A percentile compares a stretch with the other conserved stretches of the same genome.
These are phyloP conservation scores for Andrena minutula DNA, from an alignment of 2,888 invertebrate genomes.

Conservation along the genomic window DNA sequence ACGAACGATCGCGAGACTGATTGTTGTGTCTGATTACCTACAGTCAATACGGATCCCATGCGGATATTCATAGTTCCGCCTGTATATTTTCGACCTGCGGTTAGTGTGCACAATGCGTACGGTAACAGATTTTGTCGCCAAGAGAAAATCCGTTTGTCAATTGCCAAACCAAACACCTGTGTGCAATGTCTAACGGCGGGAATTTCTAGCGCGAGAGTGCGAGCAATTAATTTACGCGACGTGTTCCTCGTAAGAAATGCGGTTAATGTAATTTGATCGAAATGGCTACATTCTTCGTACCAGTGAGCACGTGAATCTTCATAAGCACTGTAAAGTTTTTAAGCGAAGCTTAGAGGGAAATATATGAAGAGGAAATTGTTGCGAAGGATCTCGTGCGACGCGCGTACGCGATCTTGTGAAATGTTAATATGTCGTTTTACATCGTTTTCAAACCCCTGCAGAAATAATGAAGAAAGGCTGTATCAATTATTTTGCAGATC, in stretches of 20 bases:
- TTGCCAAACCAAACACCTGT: slow-evolving; percentile 3
- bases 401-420: too few species aligned
- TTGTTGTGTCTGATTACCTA: slow-evolving; percentile 51
- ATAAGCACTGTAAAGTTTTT: too few species aligned
- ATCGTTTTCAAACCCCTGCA: too few species aligned
- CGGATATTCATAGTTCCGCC: slow-evolving; percentile 35
- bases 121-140: slow-evolving; percentile 23
- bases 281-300: not conserved
- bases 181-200: slow-evolving; percentile 6
- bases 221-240: slow-evolving; percentile 6
- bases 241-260: not conserved
- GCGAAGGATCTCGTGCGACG: too few species aligned
- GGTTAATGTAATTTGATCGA: too few species aligned
- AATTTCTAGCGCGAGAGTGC: not conserved
- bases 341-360: too few species aligned
- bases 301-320: too few species aligned
- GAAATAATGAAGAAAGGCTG: too few species aligned
- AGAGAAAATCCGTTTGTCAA: slow-evolving; percentile 18
- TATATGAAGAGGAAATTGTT: too few species aligned
- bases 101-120: not conserved
- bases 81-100: slow-evolving; percentile 39
- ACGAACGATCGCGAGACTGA: slow-evolving; percentile 41
- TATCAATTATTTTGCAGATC: too few species aligned
- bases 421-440: too few species aligned
- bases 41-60: slow-evolving; percentile 25